phyloP scores from a whole-genome alignment of 2,888 invertebrate species.

The Malthinus seriepunctatus region DNA sequence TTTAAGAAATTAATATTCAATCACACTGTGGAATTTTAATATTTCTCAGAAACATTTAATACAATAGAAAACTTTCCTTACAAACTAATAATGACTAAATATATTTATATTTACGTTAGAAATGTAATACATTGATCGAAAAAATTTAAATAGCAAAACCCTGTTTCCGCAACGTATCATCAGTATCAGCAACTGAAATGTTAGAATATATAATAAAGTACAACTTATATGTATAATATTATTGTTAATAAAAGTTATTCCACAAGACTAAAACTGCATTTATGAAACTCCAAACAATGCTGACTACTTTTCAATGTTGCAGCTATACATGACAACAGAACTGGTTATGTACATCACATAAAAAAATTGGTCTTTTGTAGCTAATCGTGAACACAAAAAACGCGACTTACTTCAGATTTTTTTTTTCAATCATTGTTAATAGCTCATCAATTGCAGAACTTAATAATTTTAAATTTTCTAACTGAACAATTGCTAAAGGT shows the following conservation, averaged over 20 bases:
- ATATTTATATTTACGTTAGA: conserved; percentile 21
- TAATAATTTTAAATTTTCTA: conserved; percentile 46
- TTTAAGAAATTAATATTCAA: conserved; percentile 30
- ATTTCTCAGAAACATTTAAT: conserved; percentile 26
- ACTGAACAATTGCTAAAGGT: conserved; percentile 38
- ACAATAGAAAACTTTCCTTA: conserved; percentile 29
- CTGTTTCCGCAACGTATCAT: conserved; percentile 29
- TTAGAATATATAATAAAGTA: conserved; percentile 18
- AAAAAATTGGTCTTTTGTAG: conserved; percentile 25
- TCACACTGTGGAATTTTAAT: conserved; percentile 28
- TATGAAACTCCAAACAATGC: conserved; percentile 11
- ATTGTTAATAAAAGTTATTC: conserved; percentile 16
- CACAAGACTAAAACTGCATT: conserved; percentile 15
- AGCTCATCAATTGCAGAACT: conserved; percentile 51
- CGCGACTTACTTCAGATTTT: conserved; percentile 18
- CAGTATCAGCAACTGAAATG: conserved; percentile 25
- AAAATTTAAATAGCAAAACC: conserved; percentile 25
- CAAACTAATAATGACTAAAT: conserved; percentile 26
- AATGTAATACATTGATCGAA: conserved; percentile 20
- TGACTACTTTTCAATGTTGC: conserved; percentile 21
- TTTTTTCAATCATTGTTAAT: conserved; percentile 49
- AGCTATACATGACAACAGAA: conserved; percentile 15
- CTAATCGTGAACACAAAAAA: conserved; percentile 8
- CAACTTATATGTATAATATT: conserved; percentile 17
- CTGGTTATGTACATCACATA: conserved; percentile 13